Percentiles rank a stretch among this genome's conserved stretches.
phyloP scores from a whole-genome alignment of 1,140 invertebrate species.

The Lerema accius region DNA sequence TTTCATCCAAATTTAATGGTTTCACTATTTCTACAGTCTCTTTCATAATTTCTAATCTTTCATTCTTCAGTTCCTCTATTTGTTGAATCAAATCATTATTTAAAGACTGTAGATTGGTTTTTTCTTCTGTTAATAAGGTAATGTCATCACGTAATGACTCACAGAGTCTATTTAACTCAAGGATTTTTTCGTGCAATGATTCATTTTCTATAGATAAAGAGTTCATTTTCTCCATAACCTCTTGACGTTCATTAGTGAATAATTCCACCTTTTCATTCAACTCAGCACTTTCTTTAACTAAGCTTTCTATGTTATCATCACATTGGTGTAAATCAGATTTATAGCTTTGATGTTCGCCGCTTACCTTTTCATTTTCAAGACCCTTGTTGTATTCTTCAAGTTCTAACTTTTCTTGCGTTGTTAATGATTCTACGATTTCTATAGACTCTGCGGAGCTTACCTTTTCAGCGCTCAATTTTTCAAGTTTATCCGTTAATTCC shows the following conservation, averaged over 20 bases:
- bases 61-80: constrained; percentile 74
- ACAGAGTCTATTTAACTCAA: constrained; percentile 83
- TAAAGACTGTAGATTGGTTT: constrained; percentile 73
- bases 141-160: constrained; percentile 80
- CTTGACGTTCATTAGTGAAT: constrained; percentile 85
- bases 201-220: constrained; percentile 85
- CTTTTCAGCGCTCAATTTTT: constrained; percentile 86
- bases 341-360: constrained; percentile 45
- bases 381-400: constrained; percentile 82
- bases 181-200: constrained; percentile 81
- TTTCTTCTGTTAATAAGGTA: constrained; percentile 84
- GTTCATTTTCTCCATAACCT: constrained; percentile 88
- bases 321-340: constrained; percentile 30
- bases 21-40: constrained; percentile 70
- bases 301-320: constrained; percentile 74
- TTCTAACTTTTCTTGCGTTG: constrained; percentile 85
- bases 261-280: constrained; percentile 87
- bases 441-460: constrained; percentile 87
- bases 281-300: constrained; percentile 84
- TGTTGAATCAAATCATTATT: constrained; percentile 67
- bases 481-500: constrained; percentile 86
- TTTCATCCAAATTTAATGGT: constrained; percentile 55
- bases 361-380: constrained; percentile 46
- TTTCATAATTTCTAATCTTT: constrained; percentile 70
- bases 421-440: constrained; percentile 86